Evolutionary conservation across 1,140 invertebrate species (phyloP), one percentile per base, ranked within the genome.

Genomic region (Diabrotica virgifera): DNA sequence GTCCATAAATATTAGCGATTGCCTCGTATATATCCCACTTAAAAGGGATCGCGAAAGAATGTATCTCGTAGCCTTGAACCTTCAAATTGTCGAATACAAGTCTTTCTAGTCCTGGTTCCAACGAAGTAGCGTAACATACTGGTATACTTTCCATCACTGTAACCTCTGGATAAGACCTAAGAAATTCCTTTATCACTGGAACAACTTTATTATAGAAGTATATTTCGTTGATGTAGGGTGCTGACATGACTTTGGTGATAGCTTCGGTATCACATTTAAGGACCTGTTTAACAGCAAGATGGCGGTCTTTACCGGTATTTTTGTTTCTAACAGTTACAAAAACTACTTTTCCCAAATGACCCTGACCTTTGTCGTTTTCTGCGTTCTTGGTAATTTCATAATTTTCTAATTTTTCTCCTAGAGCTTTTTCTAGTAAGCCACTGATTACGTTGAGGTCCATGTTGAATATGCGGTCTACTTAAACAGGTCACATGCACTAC

Each of bases 91-190:
- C 65, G 50, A 86, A 68, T 37, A 84, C 72, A 5, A 84, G 78
- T 54, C 80, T 76, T 74, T 84, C 82, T 56, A 80, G 67, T 5
- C 71, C 70, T 36, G 74, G 72, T 62, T 81, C 77, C n/a, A 13
- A 59, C 7, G 66, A 66, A 2, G 67, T 72, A 11, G 71, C 14
- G 6, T 36, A 61, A 61, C 59, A 61, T 36, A 11, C 52, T 35
- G 59, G 59, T 50, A 61, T 9, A 6, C 10, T 2, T 6, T 8
- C 36, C 13, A 61, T 74, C 61, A 74, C 72, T 35, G 77, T 72
- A 3, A 11, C n/a, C 14, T 13, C 37, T 13, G 5, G 9, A 24
- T 24, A 24, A 24, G 24, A 1, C 4, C 4, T 24, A 24, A 24
- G 24, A 24, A 14, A 2, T 8, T 59, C 35, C 50, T 10, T 9